phyloP scores from a whole-genome alignment of 2,888 invertebrate genomes.

The Mimachlamys varia region DNA sequence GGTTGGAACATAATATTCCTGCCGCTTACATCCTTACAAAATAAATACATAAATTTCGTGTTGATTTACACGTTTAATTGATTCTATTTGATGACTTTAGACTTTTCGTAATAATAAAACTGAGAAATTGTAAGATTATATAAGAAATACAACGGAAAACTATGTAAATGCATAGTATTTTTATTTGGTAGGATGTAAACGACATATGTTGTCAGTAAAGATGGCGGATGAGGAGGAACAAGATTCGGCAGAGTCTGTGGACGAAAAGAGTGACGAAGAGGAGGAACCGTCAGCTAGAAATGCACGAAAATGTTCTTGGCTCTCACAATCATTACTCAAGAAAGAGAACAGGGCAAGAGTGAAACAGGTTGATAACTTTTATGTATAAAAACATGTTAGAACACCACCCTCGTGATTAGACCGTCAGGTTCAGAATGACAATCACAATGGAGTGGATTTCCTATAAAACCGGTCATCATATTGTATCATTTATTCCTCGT shows the following conservation, averaged over 20 bases:
- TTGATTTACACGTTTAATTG: not conserved
- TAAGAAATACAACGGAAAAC: not conserved
- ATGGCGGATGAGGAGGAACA: slow-evolving; percentile 58
- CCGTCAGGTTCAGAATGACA: not conserved
- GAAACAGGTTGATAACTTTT: slow-evolving; percentile 48
- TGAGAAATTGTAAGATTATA: not conserved
- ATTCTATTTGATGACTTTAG: not conserved
- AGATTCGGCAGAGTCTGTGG: slow-evolving; percentile 43
- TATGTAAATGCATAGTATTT: not conserved
- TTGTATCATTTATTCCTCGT: too few species aligned
- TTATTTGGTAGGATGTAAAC: not conserved
- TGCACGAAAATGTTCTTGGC: slow-evolving; percentile 69
- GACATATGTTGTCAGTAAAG: slow-evolving; percentile 37
- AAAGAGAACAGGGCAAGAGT: slow-evolving; percentile 70
- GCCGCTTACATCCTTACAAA: slow-evolving; percentile 6
- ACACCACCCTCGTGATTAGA: not conserved
- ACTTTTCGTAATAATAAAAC: not conserved
- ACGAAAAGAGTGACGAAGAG: slow-evolving; percentile 41
- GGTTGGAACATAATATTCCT: not conserved
- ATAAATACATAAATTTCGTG: not conserved
- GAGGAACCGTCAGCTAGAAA: slow-evolving; percentile 53
- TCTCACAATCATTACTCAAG: slow-evolving; percentile 69
- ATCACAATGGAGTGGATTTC: not conserved
- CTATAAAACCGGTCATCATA: not conserved
- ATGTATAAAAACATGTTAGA: not conserved